Percentiles rank a stretch among this genome's conserved stretches.
These are phyloP conservation scores for Andrena chrysosceles DNA, from an alignment of 2,888 invertebrate species.

Conservation along the genomic window DNA sequence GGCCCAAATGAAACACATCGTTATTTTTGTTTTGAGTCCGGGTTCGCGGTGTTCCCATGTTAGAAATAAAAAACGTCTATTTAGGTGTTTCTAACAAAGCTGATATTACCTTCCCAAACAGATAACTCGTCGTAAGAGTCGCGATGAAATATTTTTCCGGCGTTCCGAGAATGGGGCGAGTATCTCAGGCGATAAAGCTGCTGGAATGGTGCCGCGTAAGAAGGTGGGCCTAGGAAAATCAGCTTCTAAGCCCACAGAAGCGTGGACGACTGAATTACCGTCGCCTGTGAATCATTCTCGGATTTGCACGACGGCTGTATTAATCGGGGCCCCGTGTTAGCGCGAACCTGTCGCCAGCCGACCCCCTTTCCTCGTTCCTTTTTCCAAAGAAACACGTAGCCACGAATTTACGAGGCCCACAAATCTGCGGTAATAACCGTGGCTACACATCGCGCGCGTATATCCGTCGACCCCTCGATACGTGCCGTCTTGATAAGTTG, in stretches of 20 bases:
- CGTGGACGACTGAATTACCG: slow-evolving; percentile 41
- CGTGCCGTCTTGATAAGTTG: slow-evolving; percentile 31
- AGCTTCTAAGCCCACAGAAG: slow-evolving; percentile 3
- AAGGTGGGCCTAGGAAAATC: not conserved
- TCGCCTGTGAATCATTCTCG: slow-evolving; percentile 48
- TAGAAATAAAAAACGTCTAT: too few relatives aligned
- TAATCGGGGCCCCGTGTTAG: slow-evolving; percentile 39
- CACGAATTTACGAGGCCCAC: slow-evolving; percentile 57
- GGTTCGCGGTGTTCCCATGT: too few relatives aligned
- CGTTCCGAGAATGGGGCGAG: slow-evolving; percentile 32
- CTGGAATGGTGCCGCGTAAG: not conserved
- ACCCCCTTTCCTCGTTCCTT: not conserved
- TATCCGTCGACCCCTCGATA: slow-evolving; percentile 34
- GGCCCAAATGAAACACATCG: too few relatives aligned
- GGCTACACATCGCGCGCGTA: slow-evolving; percentile 33
- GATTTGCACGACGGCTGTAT: slow-evolving; percentile 52
- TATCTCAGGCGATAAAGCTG: slow-evolving; percentile 15
- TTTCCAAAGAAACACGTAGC: slow-evolving; percentile 32
- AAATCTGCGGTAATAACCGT: slow-evolving; percentile 55
- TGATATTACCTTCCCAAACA: not conserved
- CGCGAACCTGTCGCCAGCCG: slow-evolving; percentile 30
- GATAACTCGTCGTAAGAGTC: not conserved
- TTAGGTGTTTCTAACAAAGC: not conserved
- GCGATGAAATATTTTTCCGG: slow-evolving; percentile 6
- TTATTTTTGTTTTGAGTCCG: too few relatives aligned